Percentiles rank a stretch among this genome's conserved stretches.
These are phyloP conservation scores for Melanerpes aurifrons DNA, from an alignment of 2,113 vertebrate species.

Conservation along the genomic window DNA sequence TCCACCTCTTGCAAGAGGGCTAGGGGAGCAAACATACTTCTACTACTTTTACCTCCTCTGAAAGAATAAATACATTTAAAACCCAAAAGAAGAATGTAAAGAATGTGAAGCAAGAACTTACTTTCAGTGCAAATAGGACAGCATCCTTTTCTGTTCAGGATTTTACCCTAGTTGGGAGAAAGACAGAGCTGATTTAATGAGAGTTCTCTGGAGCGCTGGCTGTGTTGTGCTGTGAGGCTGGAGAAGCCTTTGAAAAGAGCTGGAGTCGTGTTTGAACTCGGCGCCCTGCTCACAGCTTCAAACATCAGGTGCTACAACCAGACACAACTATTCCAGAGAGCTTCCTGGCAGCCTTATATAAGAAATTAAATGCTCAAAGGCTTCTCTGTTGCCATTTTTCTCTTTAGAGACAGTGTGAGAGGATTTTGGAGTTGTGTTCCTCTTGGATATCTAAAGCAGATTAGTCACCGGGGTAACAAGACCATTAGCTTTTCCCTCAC, in stretches of 20 bases:
- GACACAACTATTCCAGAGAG: slow-evolving; percentile 39
- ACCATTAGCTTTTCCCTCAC: background rate
- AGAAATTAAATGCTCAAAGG: slow-evolving; percentile 33
- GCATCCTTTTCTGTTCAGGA: slow-evolving; percentile 98
- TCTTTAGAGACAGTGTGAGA: slow-evolving; percentile 6
- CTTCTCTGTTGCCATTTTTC: slow-evolving; percentile 28
- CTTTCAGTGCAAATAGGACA: slow-evolving; percentile 99
- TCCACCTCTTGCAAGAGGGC: background rate
- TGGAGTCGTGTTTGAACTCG: slow-evolving; percentile 58
- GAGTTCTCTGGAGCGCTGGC: slow-evolving; percentile 14
- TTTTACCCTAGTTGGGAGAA: slow-evolving; percentile 90
- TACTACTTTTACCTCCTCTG: background rate
- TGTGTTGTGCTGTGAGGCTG: slow-evolving; percentile 29
- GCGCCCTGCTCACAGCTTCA: slow-evolving; percentile 50
- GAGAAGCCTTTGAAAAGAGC: slow-evolving; percentile 57
- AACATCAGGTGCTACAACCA: slow-evolving; percentile 59
- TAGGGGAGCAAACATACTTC: background rate
- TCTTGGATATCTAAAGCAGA: background rate
- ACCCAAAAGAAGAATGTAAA: background rate
- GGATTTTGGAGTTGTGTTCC: background rate
- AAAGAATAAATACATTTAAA: background rate
- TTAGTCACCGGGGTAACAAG: background rate
- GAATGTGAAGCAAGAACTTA: slow-evolving; percentile 84
- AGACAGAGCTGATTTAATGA: slow-evolving; percentile 61
- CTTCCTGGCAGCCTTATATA: background rate